Conservation (phyloP, 2,113 vertebrate species). For the Brachionichthys hirsutus region DNA sequence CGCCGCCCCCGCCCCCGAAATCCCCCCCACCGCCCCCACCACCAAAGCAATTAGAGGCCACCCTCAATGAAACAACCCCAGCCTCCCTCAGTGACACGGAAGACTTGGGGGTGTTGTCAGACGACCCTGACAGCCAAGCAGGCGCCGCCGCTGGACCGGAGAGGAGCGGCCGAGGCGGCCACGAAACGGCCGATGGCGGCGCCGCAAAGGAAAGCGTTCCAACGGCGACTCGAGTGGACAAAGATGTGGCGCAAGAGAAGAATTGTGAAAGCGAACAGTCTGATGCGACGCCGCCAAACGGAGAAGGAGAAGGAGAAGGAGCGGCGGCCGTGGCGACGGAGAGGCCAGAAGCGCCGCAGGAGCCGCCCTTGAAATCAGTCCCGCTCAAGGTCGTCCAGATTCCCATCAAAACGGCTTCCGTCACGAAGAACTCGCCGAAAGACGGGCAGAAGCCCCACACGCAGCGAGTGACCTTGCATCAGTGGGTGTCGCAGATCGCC, state of each 20-base stretch:
- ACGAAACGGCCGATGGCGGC: background rate
- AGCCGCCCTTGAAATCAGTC: constrained; percentile 44
- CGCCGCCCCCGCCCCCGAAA: background rate
- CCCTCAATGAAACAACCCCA: constrained; percentile 13
- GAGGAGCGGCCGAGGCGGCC: background rate
- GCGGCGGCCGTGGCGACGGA: constrained; percentile 1
- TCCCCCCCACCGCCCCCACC: constrained; percentile 17
- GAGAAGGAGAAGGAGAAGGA: background rate
- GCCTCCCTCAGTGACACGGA: constrained; percentile 41
- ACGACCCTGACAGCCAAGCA: constrained; percentile 29
- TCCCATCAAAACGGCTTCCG: constrained; percentile 26
- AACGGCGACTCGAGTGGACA: background rate
- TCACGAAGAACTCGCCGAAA: constrained; percentile 28
- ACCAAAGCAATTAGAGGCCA: constrained; percentile 24
- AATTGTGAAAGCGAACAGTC: background rate
- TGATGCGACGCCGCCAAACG: no score
- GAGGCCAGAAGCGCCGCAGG: constrained; percentile 24
- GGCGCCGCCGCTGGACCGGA: background rate
- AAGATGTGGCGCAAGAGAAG: constrained; percentile 14
- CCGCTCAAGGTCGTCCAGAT: constrained; percentile 56
- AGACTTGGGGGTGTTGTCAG: constrained; percentile 52
- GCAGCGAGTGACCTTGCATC: constrained; percentile 67
- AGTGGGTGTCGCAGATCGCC: constrained; percentile 74
- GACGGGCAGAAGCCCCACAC: constrained; percentile 57
- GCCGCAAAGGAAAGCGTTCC: constrained; percentile 18